Evolutionary conservation across 2,888 invertebrate species (phyloP), one percentile per base, ranked within the genome.

Genomic region (Pristionchus fissidentatus): DNA sequence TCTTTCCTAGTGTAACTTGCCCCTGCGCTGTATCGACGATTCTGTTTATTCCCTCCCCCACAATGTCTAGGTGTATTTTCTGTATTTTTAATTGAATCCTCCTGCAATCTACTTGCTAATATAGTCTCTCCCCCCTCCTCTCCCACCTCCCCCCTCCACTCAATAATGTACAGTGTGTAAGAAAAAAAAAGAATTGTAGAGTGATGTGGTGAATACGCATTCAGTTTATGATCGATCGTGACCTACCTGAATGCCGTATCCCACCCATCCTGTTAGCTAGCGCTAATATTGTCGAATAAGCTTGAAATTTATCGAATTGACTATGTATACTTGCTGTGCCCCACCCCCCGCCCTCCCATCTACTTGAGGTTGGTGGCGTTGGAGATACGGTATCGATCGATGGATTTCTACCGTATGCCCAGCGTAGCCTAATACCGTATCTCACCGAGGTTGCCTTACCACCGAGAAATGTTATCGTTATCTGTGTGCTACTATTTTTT

Each of bases 281-380:
- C n/a, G n/a, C 70, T 70, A 70, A 70, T 70, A 70, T 70, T 43
- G 70, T 41, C 22, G 66, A 66, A 41, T 66, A 38, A 66, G 66
- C 66, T 38, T 43, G 26, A 26, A 43, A 15, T 70, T 32, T 1
- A 38, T 38, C 32, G 32, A 60, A 38, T 22, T 19, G 10, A 29
- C 26, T 26, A 26, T 66, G 41, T 41, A 41, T 70, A 70, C 70
- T 70, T 70, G 70, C 43, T n/a, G n/a, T n/a, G n/a, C n/a, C n/a
- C n/a, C 70, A 7, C 70, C n/a, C n/a, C 57, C 8, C n/a, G 57
- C 38, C 29, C 66, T 38, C 70, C 70, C 41, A 70, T 70, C 70
- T 70, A 70, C 70, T 70, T 70, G 70, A 70, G 70, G 70, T 70
- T 70, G 41, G 62, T 35, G 62, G n/a, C 13, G 70, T 70, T 22